Evolutionary conservation across 2,797 vertebrate species (phyloP).

Genomic region (Anolis apletophallus): DNA sequence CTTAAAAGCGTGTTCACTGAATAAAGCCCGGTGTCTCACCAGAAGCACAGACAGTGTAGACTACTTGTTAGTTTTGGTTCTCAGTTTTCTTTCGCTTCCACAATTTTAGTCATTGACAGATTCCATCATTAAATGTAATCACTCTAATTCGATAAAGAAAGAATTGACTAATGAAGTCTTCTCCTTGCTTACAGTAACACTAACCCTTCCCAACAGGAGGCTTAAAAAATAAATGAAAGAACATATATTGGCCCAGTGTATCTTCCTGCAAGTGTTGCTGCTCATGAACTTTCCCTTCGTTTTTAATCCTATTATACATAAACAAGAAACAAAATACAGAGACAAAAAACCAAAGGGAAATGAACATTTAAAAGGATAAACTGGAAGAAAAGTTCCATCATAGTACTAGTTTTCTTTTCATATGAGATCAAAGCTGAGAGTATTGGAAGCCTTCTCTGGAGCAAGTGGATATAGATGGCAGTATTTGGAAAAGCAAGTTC

Average conservation of each 20-base stretch:
- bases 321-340: background rate
- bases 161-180: slow-evolving; percentile 58
- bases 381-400: background rate
- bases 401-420: background rate
- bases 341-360: background rate
- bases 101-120: slow-evolving; percentile 68
- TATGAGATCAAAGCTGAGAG: background rate
- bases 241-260: background rate
- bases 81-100: slow-evolving; percentile 62
- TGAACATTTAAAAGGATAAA: background rate
- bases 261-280: background rate
- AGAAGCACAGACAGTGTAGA: slow-evolving; percentile 37
- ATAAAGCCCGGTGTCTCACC: slow-evolving; percentile 60
- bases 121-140: slow-evolving; percentile 71
- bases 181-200: slow-evolving; percentile 58
- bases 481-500: background rate
- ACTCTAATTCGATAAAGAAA: slow-evolving; percentile 66
- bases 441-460: background rate
- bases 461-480: background rate
- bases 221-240: background rate
- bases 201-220: slow-evolving; percentile 35
- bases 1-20: slow-evolving; percentile 73
- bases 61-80: slow-evolving; percentile 60
- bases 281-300: background rate
- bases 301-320: background rate